phyloP scores from a whole-genome alignment of 2,113 vertebrate genomes.

The Onychorhynchus coronatus region DNA sequence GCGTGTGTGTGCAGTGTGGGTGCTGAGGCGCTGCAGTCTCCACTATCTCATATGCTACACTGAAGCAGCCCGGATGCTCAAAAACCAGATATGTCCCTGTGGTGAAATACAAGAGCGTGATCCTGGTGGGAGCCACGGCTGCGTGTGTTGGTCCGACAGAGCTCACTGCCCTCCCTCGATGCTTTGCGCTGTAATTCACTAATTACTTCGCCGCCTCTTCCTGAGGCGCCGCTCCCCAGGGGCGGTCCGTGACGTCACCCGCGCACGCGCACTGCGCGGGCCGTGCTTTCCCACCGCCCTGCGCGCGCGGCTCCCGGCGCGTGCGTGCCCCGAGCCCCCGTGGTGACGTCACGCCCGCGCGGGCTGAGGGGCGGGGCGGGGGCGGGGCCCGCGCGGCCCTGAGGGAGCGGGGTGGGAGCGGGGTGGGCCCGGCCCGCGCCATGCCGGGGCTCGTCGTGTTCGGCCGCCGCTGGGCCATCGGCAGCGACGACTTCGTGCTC shows the following conservation, averaged over 20 bases:
- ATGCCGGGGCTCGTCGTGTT: constrained; percentile 92
- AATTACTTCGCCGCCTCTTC: too few relatives aligned
- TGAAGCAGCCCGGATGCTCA: rapidly evolving
- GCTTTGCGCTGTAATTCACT: too few relatives aligned
- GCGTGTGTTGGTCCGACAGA: too few relatives aligned
- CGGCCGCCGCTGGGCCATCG: constrained; percentile 91
- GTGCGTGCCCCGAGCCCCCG: not conserved
- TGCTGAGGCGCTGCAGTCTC: not conserved
- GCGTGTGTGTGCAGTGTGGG: not conserved
- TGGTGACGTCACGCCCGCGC: not conserved
- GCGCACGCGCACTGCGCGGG: too few relatives aligned
- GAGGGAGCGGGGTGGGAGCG: too few relatives aligned
- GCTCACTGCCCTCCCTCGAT: not conserved
- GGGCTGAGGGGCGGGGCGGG: not conserved
- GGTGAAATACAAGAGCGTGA: not conserved
- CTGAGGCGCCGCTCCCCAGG: too few relatives aligned
- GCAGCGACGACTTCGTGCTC: constrained; percentile 94
- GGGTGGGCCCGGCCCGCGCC: not conserved
- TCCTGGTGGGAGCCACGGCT: too few relatives aligned
- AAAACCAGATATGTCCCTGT: rapidly evolving
- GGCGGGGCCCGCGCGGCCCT: rapidly evolving
- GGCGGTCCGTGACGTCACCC: too few relatives aligned
- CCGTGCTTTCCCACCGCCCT: rapidly evolving
- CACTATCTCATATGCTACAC: not conserved
- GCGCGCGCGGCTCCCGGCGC: not conserved